Percentiles rank a stretch among this genome's conserved stretches.
phyloP scores from a whole-genome alignment of 2,888 invertebrate genomes.

The Phaedon cochleariae region DNA sequence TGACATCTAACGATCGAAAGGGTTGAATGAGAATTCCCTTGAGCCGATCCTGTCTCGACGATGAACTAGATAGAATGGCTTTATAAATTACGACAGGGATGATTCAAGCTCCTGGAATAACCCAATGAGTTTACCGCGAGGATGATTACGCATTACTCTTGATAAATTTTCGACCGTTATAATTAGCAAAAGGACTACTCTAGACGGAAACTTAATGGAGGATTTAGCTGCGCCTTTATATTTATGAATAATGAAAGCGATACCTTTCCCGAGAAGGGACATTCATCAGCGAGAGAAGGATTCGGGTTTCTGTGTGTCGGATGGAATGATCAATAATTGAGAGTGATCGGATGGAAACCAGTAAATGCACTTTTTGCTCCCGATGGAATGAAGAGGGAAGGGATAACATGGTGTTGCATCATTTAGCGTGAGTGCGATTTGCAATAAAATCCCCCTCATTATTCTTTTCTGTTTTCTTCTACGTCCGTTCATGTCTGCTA shows the following conservation, averaged over 20 bases:
- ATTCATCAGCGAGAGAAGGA: background rate
- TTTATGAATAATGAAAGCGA: constrained; percentile 2
- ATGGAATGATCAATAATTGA: background rate
- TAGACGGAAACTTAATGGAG: background rate
- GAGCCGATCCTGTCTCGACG: constrained; percentile 49
- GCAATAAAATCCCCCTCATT: no score
- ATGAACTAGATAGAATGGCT: constrained; percentile 56
- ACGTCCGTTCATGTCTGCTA: no score
- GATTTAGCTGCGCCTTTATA: background rate
- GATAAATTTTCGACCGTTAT: constrained; percentile 11
- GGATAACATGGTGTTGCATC: no score
- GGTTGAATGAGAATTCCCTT: background rate
- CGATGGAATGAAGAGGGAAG: background rate
- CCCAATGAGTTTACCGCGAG: constrained; percentile 58
- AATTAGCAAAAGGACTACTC: background rate
- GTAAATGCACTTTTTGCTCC: background rate
- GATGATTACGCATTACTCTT: constrained; percentile 58
- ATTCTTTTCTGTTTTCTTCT: no score
- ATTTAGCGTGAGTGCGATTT: no score
- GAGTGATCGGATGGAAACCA: background rate
- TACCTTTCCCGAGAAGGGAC: background rate
- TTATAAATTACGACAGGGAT: constrained; percentile 55
- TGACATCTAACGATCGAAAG: no score
- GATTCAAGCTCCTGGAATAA: constrained; percentile 57
- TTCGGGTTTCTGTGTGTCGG: background rate